These are phyloP conservation scores for Bos taurus DNA, from an alignment of 2,113 vertebrate species.

Conservation along the genomic window ARS-UCD2.0 NC_037345.1:27309501-27310000, in stretches of 20 bases:
- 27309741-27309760: not conserved
- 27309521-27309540: not conserved
- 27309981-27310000: not conserved
- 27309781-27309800: not conserved
- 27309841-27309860: not conserved
- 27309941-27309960: not conserved
- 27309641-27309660: not conserved
- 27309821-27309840: not conserved
- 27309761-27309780: not conserved
- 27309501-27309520: not conserved
- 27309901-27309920: not conserved
- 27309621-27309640: not conserved
- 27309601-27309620: slow-evolving; percentile 24
- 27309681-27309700: not conserved
- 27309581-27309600: not conserved
- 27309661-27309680: slow-evolving; percentile 12
- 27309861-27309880: not conserved
- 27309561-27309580: not conserved
- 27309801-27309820: not conserved
- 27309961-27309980: not conserved
- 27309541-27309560: not conserved
- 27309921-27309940: not conserved
- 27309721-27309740: not conserved
- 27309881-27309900: not conserved
- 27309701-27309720: not conserved